Evolutionary conservation across 1,140 invertebrate species (phyloP), one percentile per base, ranked within the genome.

Genomic region (Zaprionus taronus): DNA sequence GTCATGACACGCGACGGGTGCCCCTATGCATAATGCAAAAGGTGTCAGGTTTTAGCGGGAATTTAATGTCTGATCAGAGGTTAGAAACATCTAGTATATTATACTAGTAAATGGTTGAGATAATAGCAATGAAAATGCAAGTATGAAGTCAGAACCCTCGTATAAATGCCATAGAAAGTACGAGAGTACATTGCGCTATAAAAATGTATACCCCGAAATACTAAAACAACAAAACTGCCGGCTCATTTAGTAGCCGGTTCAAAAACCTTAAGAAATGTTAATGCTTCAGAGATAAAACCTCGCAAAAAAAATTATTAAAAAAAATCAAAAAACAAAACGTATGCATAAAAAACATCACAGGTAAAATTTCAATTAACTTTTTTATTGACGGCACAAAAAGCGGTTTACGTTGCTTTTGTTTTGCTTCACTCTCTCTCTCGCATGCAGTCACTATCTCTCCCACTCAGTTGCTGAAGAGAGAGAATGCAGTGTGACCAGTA

Each of bases 301-400:
- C 34, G 28, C 68, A 72, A 72, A 51, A 56, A 56, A 58, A 68
- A 11, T 28, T 12, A 36, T 75, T 72, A 82, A 77, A 70, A 44
- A 79, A 76, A 82, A 72, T 57, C 36, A 67, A 57, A 57, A 63
- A 78, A 62, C 17, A 69, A 67, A 41, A 70, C 22, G 17, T 36
- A 72, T 28, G 17, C 28, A 38, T 20, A 70, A 83, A 51, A 61
- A 62, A 74, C 36, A 28, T 34, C 15, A 51, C 56, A 64, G 71
- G 73, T 80, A 87, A 78, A 65, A 84, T 79, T 79, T 69, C 67
- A 89, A 84, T 87, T 79, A 81, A 57, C 71, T 76, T 89, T 90
- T 86, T 81, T 81, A 89, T 84, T 90, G 72, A 87, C 73, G 73
- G 76, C 58, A 77, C 68, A 71, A 77, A 80, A 65, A 67, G 67